A percentile compares a stretch with the other conserved stretches of the same genome.
Evolutionary conservation across 2,113 vertebrate genomes (phyloP).

Genomic region (Gavialis gangeticus): DNA sequence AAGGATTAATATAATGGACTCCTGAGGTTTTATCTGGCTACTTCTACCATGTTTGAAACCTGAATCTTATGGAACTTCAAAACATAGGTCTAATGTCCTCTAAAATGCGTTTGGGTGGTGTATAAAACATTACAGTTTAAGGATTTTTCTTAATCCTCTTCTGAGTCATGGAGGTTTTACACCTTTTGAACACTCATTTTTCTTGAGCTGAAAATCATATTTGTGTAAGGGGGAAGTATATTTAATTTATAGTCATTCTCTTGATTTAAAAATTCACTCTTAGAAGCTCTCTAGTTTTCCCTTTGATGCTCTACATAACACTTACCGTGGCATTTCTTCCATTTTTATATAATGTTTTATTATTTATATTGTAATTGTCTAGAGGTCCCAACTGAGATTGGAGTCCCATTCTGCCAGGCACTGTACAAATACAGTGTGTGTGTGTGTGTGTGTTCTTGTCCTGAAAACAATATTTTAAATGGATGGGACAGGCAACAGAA

Average conservation of each 20-base stretch:
- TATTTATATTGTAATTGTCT: not conserved
- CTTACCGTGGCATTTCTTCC: not conserved
- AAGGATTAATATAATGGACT: not conserved
- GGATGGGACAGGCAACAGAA: too few relatives aligned
- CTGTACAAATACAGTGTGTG: too few relatives aligned
- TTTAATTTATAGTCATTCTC: not conserved
- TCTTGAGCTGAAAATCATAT: not conserved
- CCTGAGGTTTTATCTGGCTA: not conserved
- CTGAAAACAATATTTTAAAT: not conserved
- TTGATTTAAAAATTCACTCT: not conserved
- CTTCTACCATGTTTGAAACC: slow-evolving; percentile 2
- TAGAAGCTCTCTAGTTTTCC: not conserved
- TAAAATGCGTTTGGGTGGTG: not conserved
- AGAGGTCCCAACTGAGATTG: not conserved
- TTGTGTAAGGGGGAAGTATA: not conserved
- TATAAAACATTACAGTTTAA: not conserved
- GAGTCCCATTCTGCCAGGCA: too few relatives aligned
- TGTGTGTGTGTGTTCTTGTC: not conserved
- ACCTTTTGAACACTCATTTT: not conserved
- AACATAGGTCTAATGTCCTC: not conserved
- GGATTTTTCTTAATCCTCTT: not conserved
- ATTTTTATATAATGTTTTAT: not conserved
- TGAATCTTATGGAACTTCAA: slow-evolving; percentile 21
- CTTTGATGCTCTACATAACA: not conserved
- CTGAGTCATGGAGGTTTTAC: not conserved